A percentile compares a stretch with the other conserved stretches of the same genome.
Evolutionary conservation across 2,888 invertebrate genomes (phyloP).

Genomic region (Epinotia demarniana): DNA sequence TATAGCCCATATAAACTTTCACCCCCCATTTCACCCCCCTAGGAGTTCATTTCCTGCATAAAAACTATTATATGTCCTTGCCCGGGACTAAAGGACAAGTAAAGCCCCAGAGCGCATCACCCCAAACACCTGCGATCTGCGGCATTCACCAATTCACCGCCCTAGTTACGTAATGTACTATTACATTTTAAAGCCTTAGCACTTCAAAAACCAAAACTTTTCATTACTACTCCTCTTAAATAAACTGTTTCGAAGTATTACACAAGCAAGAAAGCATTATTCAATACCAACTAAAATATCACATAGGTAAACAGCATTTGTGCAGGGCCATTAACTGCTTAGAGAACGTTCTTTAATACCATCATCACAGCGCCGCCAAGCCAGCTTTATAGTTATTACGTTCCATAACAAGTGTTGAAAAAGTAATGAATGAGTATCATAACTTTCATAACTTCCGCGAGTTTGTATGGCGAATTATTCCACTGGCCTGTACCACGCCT

Average conservation of each 20-base stretch:
- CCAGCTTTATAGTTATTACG: slow-evolving; percentile 19
- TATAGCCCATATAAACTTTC: no score
- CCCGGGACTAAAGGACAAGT: no score
- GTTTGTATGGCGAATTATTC: slow-evolving; percentile 38
- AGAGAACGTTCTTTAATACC: slow-evolving; percentile 17
- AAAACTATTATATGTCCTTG: no score
- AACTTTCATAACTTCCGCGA: slow-evolving; percentile 43
- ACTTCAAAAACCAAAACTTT: no score
- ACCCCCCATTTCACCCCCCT: no score
- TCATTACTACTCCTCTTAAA: background rate
- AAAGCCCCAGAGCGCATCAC: no score
- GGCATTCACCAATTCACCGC: no score
- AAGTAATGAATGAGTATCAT: slow-evolving; percentile 43
- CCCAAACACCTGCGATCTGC: no score
- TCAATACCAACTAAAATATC: slow-evolving; percentile 10
- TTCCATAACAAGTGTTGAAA: slow-evolving; percentile 42
- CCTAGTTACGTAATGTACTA: no score
- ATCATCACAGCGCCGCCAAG: slow-evolving; percentile 12
- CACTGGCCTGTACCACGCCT: slow-evolving; percentile 16
- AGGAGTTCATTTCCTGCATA: no score
- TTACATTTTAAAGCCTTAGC: no score
- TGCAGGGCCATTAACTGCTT: slow-evolving; percentile 26
- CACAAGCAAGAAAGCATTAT: background rate
- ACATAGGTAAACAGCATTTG: background rate
- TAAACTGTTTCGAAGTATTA: background rate